These are phyloP conservation scores for Eupithecia tripunctaria DNA, from an alignment of 2,888 invertebrate genomes.

Conservation along the genomic window DNA sequence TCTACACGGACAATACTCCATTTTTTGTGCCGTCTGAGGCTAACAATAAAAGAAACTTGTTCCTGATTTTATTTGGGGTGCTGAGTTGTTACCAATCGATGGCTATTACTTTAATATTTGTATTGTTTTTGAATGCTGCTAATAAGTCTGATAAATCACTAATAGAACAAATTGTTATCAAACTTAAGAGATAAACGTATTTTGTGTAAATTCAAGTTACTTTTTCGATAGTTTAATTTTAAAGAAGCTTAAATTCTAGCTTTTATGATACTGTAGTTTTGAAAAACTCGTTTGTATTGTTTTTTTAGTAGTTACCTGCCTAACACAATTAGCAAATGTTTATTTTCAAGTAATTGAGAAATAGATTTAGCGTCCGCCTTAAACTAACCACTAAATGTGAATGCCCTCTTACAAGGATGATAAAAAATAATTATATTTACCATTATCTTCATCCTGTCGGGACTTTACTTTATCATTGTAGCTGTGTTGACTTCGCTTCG, in stretches of 20 bases:
- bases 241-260: too few relatives aligned
- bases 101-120: slow-evolving; percentile 27
- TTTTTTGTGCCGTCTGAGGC: slow-evolving; percentile 18
- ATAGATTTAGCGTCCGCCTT: not conserved
- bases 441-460: slow-evolving; percentile 12
- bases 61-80: slow-evolving; percentile 21
- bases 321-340: too few relatives aligned
- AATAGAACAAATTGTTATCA: slow-evolving; percentile 13
- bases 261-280: not conserved
- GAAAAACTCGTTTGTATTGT: not conserved
- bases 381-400: not conserved
- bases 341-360: not conserved
- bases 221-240: too few relatives aligned
- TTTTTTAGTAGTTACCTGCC: too few relatives aligned
- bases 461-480: slow-evolving; percentile 4
- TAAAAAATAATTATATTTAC: not conserved
- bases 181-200: slow-evolving; percentile 6
- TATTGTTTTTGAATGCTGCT: slow-evolving; percentile 23
- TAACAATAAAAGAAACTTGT: slow-evolving; percentile 18
- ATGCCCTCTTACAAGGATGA: slow-evolving; percentile 5
- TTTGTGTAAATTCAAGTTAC: not conserved
- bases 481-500: not conserved
- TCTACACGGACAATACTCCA: slow-evolving; percentile 23
- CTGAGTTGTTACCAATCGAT: slow-evolving; percentile 25
- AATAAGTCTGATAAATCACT: slow-evolving; percentile 26